Conservation (phyloP, 1,140 invertebrate species). For the Euschistus heros region DNA sequence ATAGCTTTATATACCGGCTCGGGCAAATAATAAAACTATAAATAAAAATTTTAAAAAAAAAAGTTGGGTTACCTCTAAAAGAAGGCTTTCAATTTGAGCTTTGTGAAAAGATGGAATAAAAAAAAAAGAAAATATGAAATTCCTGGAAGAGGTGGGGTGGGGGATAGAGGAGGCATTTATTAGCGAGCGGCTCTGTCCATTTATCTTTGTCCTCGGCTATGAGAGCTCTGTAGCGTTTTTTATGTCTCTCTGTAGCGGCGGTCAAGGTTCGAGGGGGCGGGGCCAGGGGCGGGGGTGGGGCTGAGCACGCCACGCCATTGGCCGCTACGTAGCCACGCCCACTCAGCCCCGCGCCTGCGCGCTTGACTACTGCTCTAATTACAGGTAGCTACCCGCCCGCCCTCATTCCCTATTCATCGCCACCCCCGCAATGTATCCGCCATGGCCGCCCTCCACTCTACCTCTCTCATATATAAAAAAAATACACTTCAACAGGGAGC, state of each 20-base stretch:
- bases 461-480: too few relatives aligned
- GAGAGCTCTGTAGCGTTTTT: neutral
- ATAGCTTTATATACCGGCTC: too few relatives aligned
- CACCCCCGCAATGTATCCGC: too few relatives aligned
- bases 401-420: too few relatives aligned
- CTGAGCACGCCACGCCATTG: neutral
- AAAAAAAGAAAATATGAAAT: slow-evolving; percentile 7
- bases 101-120: neutral
- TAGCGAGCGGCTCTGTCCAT: neutral
- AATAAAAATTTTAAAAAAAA: neutral
- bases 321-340: neutral
- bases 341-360: neutral
- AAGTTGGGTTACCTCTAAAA: neutral
- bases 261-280: neutral
- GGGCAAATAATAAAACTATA: neutral
- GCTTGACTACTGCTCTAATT: neutral
- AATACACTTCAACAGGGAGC: too few relatives aligned
- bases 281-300: neutral
- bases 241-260: neutral
- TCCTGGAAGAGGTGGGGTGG: neutral
- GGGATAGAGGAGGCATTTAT: neutral
- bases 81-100: slow-evolving; percentile 4
- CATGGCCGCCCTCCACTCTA: too few relatives aligned
- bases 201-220: neutral
- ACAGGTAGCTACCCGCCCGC: neutral